Evolutionary conservation across 2,888 invertebrate species (phyloP), one percentile per base, ranked within the genome.

Genomic region (Pollenia angustigena): DNA sequence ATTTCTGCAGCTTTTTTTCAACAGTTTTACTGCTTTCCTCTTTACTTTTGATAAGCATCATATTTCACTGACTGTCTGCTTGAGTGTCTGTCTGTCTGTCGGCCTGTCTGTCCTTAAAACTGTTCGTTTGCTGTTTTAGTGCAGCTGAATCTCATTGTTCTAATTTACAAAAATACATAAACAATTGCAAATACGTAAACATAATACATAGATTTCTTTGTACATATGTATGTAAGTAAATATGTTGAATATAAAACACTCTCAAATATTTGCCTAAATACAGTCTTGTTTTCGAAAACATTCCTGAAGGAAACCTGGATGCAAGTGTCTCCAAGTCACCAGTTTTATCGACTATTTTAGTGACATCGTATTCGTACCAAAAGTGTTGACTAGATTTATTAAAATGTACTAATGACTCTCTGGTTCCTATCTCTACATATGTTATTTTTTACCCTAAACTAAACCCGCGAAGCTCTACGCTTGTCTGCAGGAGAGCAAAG

Each of bases 1-100:
- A 71, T 81, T 76, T 16, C 12, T 62, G 6, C 44, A 75, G 52
- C 32, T 42, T 12, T 71, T 71, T 79, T 54, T 40, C n/a, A 62
- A n/a, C 42, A 23, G 23, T 76, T 78, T 74, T n/a, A n/a, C 74
- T 81, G 48, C 50, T 71, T 50, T 74, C 66, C 52, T 60, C 32
- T 79, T 60, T 79, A 64, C 54, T 82, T 54, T 56, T 86, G 85
- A 86, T 86, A 82, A 86, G 85, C 82, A 75, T 79, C 85, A 85
- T 85, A 85, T 85, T 82, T 85, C 82, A 80, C 76, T 76, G 42
- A 12, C 18, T 66, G 54, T 76, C 82, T 56, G 82, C 60, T 72
- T 54, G 42, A 14, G n/a, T 66, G 54, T 76, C 82, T 56, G 82
- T 66, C 72, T 54, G 42, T 64, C 40, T 75, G 64, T 80, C 42